Evolutionary conservation across 2,888 invertebrate genomes (phyloP).

Genomic region (Leptogaster cylindrica): DNA sequence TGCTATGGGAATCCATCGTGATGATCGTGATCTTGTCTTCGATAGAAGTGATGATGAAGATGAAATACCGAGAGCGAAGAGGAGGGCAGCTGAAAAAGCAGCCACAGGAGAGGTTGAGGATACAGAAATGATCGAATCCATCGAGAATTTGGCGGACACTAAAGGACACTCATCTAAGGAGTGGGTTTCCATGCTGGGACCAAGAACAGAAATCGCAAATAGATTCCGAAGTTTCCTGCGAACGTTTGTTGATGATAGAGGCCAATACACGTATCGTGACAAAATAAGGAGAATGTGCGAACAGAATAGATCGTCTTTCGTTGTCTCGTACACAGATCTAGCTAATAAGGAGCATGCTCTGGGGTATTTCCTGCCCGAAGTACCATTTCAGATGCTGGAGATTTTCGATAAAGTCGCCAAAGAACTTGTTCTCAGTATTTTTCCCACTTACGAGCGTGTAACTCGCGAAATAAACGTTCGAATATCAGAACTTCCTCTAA

Average conservation of each 20-base stretch:
- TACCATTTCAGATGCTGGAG: slow-evolving; percentile 95
- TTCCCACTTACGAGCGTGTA: slow-evolving; percentile 94
- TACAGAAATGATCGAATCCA: slow-evolving; percentile 89
- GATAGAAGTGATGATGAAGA: slow-evolving; percentile 85
- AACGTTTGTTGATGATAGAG: slow-evolving; percentile 85
- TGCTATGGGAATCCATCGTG: slow-evolving; percentile 75
- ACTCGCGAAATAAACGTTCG: slow-evolving; percentile 93
- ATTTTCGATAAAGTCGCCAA: slow-evolving; percentile 96
- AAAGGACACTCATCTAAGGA: slow-evolving; percentile 94
- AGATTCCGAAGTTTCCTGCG: slow-evolving; percentile 91
- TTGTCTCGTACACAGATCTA: slow-evolving; percentile 90
- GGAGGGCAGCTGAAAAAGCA: slow-evolving; percentile 85
- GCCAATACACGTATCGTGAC: slow-evolving; percentile 88
- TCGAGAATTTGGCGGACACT: slow-evolving; percentile 97
- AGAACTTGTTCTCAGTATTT: slow-evolving; percentile 89
- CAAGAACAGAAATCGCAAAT: slow-evolving; percentile 94
- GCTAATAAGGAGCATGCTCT: slow-evolving; percentile 91
- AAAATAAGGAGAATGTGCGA: slow-evolving; percentile 95
- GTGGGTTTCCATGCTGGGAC: slow-evolving; percentile 96
- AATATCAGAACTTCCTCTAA: slow-evolving; percentile 91
- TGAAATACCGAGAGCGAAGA: slow-evolving; percentile 70
- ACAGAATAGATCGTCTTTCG: slow-evolving; percentile 85
- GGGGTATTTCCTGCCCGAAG: slow-evolving; percentile 97
- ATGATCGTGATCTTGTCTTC: slow-evolving; percentile 87
- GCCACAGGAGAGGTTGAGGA: slow-evolving; percentile 81